Evolutionary conservation across 1,140 invertebrate species (phyloP), one percentile per base, ranked within the genome.

Genomic region (Saccostrea cuccullata): DNA sequence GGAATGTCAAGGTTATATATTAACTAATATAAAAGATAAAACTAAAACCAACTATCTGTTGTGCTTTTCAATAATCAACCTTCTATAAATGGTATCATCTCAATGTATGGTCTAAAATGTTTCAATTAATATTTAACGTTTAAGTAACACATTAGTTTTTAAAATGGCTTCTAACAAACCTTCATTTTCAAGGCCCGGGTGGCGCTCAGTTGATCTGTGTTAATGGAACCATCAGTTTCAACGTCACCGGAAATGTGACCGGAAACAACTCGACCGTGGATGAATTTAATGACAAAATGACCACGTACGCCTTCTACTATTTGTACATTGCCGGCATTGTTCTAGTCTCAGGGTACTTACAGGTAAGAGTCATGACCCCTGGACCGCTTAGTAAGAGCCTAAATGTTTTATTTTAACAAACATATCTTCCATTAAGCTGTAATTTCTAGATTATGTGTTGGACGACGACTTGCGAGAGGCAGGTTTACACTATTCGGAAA

Each of bases 391-490:
- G 47, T 47, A 47, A 20, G 17, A 20, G 17, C 0, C 58, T n/a
- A 3, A 6, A n/a, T 64, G 58, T 64, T 64, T 64, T 64, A 64
- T 64, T 20, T n/a, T 6, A 64, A 6, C n/a, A 47, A 6, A 47
- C 5, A 8, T 47, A 47, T 8, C 47, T 47, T 47, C 47, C 47
- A 47, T 9, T 64, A 64, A 64, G 58, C 17, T 15, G 17, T 64
- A 20, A n/a, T 40, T 40, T 12, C n/a, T 89, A 94, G 92, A 89
- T 94, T 12, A 40, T 89, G 67, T 92, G 90, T 56, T 94, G 93
- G 92, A 90, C 91, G 17, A 91, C 91, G 12, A 60, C 94, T 9
- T 91, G 94, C 88, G 92, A 95, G 83, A 90, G 92, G 58, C 94
- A 95, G 86, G 88, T 91, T 12, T 60, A 90, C 23, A 92, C 90